Evolutionary conservation across 2,888 invertebrate genomes (phyloP), one percentile per base, ranked within the genome.

Genomic region (Caenorhabditis virilis): DNA sequence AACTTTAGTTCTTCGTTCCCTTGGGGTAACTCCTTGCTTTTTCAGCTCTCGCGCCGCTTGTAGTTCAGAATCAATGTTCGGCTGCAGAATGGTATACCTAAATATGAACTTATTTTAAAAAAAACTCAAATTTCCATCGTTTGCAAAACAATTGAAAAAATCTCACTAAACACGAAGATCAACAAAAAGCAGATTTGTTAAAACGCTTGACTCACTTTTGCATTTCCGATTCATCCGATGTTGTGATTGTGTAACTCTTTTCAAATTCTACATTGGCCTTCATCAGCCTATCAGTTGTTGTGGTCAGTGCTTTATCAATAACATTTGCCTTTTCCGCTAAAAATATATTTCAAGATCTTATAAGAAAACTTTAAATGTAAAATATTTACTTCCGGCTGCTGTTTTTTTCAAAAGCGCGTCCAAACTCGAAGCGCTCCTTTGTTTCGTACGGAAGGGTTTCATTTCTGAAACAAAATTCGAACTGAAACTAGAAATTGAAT

Each of bases 341-440:
- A n/a, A n/a, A n/a, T n/a, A n/a, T n/a, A n/a, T n/a, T n/a, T n/a
- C n/a, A n/a, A n/a, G n/a, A n/a, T n/a, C n/a, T n/a, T n/a, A n/a
- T n/a, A n/a, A n/a, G n/a, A n/a, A n/a, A n/a, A n/a, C n/a, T n/a
- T n/a, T n/a, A n/a, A n/a, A n/a, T n/a, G n/a, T n/a, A n/a, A n/a
- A n/a, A n/a, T n/a, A n/a, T n/a, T n/a, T n/a, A 60, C 56, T 55
- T 56, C 66, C 66, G 1, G 56, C 50, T 13, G 66, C 69, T 4
- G 63, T 63, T 41, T 60, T 63, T 48, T 66, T 70, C 4, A 70
- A 47, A 26, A 70, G 26, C 2, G 57, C 58, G 48, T 77, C 77
- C 39, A 69, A 46, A 46, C 62, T 62, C n/a, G 51, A 55, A 13
- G 35, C 13, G 13, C 36, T 52, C 22, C 43, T 62, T 16, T 50